Percentiles rank a stretch among this genome's conserved stretches.
These are phyloP conservation scores for Poicephalus gulielmi DNA, from an alignment of 2,113 vertebrate genomes.

Conservation along the genomic window DNA sequence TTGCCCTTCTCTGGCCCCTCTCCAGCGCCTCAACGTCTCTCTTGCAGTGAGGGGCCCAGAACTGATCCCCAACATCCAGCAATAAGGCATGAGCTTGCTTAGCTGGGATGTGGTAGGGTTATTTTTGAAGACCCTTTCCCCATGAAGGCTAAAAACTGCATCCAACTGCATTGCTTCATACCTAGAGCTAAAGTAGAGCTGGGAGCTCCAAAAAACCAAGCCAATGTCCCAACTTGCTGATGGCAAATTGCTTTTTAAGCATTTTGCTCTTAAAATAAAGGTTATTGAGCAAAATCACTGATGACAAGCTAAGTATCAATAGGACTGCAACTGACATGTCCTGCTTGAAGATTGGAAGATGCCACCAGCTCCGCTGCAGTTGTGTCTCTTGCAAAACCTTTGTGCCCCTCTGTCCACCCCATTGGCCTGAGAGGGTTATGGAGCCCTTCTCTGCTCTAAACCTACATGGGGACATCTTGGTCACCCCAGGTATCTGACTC, in stretches of 20 bases:
- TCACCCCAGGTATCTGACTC: fast-evolving
- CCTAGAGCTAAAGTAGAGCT: background rate
- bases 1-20: background rate
- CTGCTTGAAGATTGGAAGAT: background rate
- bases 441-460: background rate
- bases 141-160: background rate
- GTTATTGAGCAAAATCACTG: background rate
- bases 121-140: background rate
- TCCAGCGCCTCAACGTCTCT: background rate
- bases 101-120: background rate
- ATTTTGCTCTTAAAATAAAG: background rate
- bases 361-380: background rate
- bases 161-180: background rate
- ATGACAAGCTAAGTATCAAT: background rate
- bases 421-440: background rate
- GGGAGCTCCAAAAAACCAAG: background rate
- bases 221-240: fast-evolving
- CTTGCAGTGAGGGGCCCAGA: background rate
- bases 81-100: background rate
- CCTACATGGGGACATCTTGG: background rate
- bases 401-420: fast-evolving
- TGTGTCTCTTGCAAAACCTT: background rate
- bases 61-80: background rate
- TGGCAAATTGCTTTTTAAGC: background rate
- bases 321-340: fast-evolving